Base-by-base conservation (phyloP, 2,797 vertebrate genomes). In the Catamblyrhynchus diadema region DNA sequence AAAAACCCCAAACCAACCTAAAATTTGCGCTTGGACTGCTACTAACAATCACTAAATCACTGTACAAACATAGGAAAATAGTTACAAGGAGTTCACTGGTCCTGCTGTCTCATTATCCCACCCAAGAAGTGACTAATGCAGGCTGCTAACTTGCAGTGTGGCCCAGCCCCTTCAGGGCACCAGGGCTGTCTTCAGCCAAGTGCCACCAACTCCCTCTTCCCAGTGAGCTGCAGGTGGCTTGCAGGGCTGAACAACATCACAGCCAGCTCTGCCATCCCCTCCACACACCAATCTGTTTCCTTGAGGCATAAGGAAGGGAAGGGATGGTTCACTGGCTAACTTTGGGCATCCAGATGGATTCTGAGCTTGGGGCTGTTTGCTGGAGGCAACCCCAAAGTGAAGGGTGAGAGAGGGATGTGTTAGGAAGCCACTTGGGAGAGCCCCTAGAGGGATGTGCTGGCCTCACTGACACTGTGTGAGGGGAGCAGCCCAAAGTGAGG, bases 1-100 rank as follows among this genome's bases (percentile, higher is more conserved):
- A 51, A 54, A 64, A 41, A 2, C 1, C 4, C 3, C n/a, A 71
- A 90, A 45, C 39, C 45, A 91, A 92, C 19, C 12, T 15, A 72
- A 91, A 94, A 20, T 51, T 94, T 73, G 61, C 1, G 5, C 27
- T 92, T 72, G 61, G 72, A 86, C 69, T 72, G 81, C 84, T 90
- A 90, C 65, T 86, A 66, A 88, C 56, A 56, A 87, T 48, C 85
- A 95, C 82, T 75, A 72, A 88, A 87, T 51, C 44, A 70, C 79
- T 65, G 33, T 64, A 86, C 59, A 77, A 66, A 77, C 54, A 18
- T 14, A 84, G 65, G 44, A 64, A 74, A 81, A 39, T 71, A 92
- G 86, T 83, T 92, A 89, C 56, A 87, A 74, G 69, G 62, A 67
- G 71, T 48, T 37, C 24, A 45, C 28, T 24, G 62, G 60, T 53